Conservation (phyloP, 2,797 vertebrate species). For the Eremophila alpestris region DNA sequence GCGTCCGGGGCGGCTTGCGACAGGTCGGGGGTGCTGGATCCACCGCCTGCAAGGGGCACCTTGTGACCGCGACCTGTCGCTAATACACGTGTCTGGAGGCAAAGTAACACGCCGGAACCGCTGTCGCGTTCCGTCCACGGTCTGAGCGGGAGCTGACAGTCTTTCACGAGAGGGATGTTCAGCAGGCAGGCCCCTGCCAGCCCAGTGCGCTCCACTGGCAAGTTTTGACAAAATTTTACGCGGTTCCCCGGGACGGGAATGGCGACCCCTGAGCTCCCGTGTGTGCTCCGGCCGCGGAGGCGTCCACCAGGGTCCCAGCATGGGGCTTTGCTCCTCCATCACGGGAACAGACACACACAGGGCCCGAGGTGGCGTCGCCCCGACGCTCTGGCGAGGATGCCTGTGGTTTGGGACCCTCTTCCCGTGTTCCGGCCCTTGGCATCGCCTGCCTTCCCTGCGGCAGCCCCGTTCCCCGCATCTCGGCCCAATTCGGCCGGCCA, state of each 20-base stretch:
- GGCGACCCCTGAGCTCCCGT: not conserved
- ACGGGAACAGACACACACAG: too few relatives aligned
- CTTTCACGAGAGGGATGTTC: too few relatives aligned
- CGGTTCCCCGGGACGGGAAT: not conserved
- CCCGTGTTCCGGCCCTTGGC: not conserved
- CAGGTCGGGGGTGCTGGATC: not conserved
- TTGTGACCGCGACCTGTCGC: not conserved
- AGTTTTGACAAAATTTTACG: not conserved
- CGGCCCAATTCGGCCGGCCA: accelerated
- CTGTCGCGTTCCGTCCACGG: not conserved
- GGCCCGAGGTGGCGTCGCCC: not conserved
- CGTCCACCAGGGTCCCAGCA: too few relatives aligned
- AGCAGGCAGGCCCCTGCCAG: not conserved
- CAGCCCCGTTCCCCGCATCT: accelerated
- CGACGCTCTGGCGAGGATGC: accelerated
- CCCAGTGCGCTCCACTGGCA: too few relatives aligned
- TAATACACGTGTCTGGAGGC: not conserved
- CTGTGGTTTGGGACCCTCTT: not conserved
- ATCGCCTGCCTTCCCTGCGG: not conserved
- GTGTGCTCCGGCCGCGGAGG: not conserved
- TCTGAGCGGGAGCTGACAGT: too few relatives aligned
- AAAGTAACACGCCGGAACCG: accelerated
- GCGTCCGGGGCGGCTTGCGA: too few relatives aligned
- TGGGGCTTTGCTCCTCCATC: not conserved
- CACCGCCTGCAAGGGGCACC: too few relatives aligned